Evolutionary conservation across 2,888 invertebrate species (phyloP), one percentile per base, ranked within the genome.

Genomic region (Meteorus cinctellus): DNA sequence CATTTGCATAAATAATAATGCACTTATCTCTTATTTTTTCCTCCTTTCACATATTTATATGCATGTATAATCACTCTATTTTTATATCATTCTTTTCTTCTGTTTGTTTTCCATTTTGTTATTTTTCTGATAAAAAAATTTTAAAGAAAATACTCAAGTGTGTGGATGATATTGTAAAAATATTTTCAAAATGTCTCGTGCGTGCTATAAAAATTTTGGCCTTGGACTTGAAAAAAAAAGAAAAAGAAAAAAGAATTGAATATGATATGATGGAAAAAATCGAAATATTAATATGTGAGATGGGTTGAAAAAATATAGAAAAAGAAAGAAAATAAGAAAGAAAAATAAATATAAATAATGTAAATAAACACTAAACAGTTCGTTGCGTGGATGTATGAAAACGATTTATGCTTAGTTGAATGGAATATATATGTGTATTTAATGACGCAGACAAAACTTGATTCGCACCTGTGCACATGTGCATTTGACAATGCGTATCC

Each of bases 391-490:
- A 41, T 55, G 10, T 55, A n/a, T 55, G n/a, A 3, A 48, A 48
- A 48, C n/a, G 41, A 19, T 19, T n/a, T 19, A 19, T 55, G n/a
- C 8, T n/a, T 55, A 55, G 19, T 19, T 55, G 66, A 36, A 59
- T 71, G 70, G 66, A 36, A 66, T 71, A 75, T 65, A 66, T 66
- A 55, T 27, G 71, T 66, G 71, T n/a, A 60, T 66, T 60, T 62
- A 60, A 29, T 68, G 71, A 75, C 70, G 70, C 68, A 76, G 69
- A 63, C 24, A 62, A 72, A 76, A 76, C 24, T 62, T 55, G 29
- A 62, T 76, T 72, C 48, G 41, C 77, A 77, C 77, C 71, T 77
- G 74, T 68, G 74, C 67, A 72, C 72, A 65, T 66, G 63, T 72
- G 34, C 34, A 12, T 41, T 67, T 67, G 55, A 55, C 55, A 45